Evolutionary conservation across 2,113 vertebrate genomes (phyloP), one percentile per base, ranked within the genome.

Genomic region (Rostratula benghalensis): DNA sequence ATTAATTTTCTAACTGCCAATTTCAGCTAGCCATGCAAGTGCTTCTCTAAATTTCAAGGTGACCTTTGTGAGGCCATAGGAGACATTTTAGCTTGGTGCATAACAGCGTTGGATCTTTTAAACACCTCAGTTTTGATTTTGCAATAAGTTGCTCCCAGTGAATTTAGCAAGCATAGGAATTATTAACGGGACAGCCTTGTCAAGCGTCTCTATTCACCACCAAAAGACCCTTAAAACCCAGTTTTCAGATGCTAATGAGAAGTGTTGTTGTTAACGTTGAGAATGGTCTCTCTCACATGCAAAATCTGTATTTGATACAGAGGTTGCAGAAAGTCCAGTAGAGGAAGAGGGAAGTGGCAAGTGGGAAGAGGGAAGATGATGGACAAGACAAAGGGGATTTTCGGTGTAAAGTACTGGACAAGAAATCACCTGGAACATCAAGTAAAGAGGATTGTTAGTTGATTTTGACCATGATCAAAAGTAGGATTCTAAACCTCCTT

Each of bases 1-100:
- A 90, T 92, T 95, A 93, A 94, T 96, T 95, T 88, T 86, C 50
- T 90, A 86, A 83, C 77, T 69, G 39, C 54, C 71, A 78, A 69
- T 92, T 96, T 94, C 79, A 54, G 31, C 17, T 78, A 63, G 27
- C 31, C 83, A 39, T 1, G 14, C 39, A 87, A 81, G n/a, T 46
- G 21, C 64, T 67, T 81, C 65, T 84, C 30, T 88, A 71, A 69
- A 94, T 88, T 84, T 95, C 80, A 89, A 64, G 73, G 67, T 95
- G 76, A 95, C 73, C 33, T 83, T 87, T 90, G 7, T 68, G 75
- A 23, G 10, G 22, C 39, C 13, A 28, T 18, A 75, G 23, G n/a
- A 92, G 83, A 64, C 15, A 45, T 90, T 60, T 64, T 75, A 39
- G 6, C 10, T 68, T 2, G 0, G 19, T 60, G 64, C 70, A 56